Conservation (phyloP, 2,113 vertebrate species). For the Phasianus colchicus region DNA sequence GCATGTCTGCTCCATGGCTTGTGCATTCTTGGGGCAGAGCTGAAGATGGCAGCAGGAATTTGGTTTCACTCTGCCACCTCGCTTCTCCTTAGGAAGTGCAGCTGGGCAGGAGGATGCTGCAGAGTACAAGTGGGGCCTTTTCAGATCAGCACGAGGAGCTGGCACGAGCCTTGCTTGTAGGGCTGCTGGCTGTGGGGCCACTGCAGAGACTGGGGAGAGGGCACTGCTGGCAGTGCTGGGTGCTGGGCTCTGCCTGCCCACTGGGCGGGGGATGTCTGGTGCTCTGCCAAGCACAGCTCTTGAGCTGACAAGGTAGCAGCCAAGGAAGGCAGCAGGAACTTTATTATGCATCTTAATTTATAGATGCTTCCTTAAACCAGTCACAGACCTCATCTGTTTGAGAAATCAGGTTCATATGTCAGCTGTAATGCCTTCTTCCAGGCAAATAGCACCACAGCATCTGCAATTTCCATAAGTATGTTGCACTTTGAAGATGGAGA, state of each 20-base stretch:
- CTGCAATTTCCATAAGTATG: conserved; percentile 55
- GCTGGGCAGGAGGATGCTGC: conserved; percentile 28
- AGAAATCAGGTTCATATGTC: conserved; percentile 51
- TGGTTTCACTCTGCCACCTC: conserved; percentile 52
- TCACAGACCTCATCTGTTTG: conserved; percentile 55
- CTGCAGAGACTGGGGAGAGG: not conserved
- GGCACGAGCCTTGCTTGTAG: not conserved
- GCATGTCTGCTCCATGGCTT: accelerated
- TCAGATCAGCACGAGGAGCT: not conserved
- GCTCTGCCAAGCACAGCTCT: conserved; percentile 54
- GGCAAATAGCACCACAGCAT: conserved; percentile 55
- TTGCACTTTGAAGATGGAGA: conserved; percentile 46
- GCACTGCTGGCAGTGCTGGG: not conserved
- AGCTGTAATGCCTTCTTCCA: conserved; percentile 54
- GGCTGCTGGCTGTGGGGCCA: not conserved
- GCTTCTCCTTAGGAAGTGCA: not conserved
- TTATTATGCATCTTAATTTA: conserved; percentile 66
- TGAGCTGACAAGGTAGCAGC: not conserved
- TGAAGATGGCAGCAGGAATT: conserved; percentile 74
- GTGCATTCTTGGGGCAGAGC: conserved; percentile 55
- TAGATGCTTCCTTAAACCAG: conserved; percentile 63
- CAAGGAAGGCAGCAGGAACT: conserved; percentile 45
- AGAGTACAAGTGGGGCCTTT: not conserved
- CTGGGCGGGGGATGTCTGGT: conserved; percentile 25
- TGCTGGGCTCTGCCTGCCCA: not conserved